A percentile compares a stretch with the other conserved stretches of the same genome.
Conservation (phyloP, 2,888 invertebrate species). For the Philhelius pedissequus region DNA sequence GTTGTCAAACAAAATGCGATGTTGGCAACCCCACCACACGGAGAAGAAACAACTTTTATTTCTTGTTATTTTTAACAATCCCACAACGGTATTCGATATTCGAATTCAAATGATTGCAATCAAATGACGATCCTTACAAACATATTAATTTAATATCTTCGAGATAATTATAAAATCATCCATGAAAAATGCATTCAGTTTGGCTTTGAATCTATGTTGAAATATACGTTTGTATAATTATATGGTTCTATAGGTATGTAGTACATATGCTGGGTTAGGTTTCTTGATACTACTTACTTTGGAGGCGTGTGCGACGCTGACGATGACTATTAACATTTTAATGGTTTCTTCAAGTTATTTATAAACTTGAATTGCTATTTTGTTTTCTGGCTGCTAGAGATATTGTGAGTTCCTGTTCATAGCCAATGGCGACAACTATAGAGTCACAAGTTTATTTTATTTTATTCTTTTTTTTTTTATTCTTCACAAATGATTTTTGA, state of each 20-base stretch:
- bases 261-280: not conserved
- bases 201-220: not conserved
- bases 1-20: rapidly evolving
- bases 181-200: not conserved
- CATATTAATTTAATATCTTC: not conserved
- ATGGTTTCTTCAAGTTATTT: constrained; percentile 54
- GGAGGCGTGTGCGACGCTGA: constrained; percentile 24
- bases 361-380: constrained; percentile 50
- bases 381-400: constrained; percentile 27
- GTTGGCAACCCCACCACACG: not conserved
- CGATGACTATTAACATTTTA: constrained; percentile 60
- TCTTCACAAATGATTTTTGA: not conserved
- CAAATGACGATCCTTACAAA: constrained; percentile 1
- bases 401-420: constrained; percentile 17
- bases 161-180: not conserved
- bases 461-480: not conserved
- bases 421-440: constrained; percentile 11
- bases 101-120: not conserved
- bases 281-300: constrained; percentile 9
- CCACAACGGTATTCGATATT: not conserved
- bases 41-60: not conserved
- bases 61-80: not conserved
- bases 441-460: constrained; percentile 30
- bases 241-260: not conserved
- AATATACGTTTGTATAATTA: not conserved